Evolutionary conservation across 2,113 vertebrate species (phyloP), one percentile per base, ranked within the genome.

Genomic region (Sprattus sprattus): DNA sequence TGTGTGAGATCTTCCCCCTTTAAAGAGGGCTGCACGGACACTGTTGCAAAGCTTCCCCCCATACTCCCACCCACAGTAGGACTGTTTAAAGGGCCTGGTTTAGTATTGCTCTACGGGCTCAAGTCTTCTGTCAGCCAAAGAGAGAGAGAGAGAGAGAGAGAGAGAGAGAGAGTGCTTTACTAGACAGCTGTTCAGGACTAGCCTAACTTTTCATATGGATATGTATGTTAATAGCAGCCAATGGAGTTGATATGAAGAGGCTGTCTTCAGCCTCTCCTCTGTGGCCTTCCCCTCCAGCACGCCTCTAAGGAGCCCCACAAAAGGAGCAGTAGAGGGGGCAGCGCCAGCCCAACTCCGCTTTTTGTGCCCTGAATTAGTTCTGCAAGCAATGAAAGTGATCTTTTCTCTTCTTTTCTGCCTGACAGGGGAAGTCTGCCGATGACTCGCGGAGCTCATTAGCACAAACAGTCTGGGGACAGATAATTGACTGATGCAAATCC

Each of bases 351-450:
- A 98, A 97, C 98, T 98, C 97, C 96, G 96, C 98, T 97, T 99
- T 99, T 99, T 99, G 98, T 99, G 96, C 96, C 95, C 96, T 97
- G 98, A 99, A 99, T 99, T 99, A 99, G 98, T 99, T 99, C 97
- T 99, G 97, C 98, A 97, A 99, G 97, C 97, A 99, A 97, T 99
- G 98, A 99, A 99, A 99, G 97, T 99, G 98, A 99, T 99, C 98
- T 99, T 99, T 98, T 98, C 97, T 71, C 64, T 28, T 28, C 64
- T 32, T 32, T 28, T 32, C 86, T 97, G 97, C 96, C 96, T 96
- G 96, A 98, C 97, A 98, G 97, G 97, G 97, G 97, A 99, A 98
- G 98, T 99, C 98, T 97, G 96, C 96, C 97, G 97, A 98, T 98
- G 97, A 97, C 96, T 96, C 96, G 95, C 96, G 96, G 96, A 94